Evolutionary conservation across 2,797 vertebrate genomes (phyloP).

Genomic region (Rhincodon typus): DNA sequence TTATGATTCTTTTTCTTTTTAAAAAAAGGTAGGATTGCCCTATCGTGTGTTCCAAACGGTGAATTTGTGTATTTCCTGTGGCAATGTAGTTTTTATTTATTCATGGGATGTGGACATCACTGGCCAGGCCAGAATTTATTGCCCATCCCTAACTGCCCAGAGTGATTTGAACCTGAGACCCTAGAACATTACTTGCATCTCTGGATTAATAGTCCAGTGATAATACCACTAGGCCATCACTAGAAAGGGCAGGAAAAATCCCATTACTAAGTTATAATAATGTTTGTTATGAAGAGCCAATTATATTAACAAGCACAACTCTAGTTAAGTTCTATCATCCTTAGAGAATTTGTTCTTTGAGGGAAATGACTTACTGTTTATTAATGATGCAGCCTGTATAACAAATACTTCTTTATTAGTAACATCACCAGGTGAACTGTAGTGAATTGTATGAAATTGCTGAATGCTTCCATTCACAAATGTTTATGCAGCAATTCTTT

Average conservation of each 20-base stretch:
- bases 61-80: not conserved
- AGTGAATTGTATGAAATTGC: not conserved
- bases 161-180: too few relatives aligned
- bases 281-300: not conserved
- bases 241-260: not conserved
- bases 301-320: constrained; percentile 8
- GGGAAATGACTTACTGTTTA: not conserved
- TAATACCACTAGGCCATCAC: too few relatives aligned
- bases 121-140: too few relatives aligned
- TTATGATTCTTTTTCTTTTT: too few relatives aligned
- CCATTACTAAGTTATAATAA: not conserved
- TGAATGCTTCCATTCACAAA: constrained; percentile 25
- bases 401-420: not conserved
- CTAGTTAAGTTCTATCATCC: not conserved
- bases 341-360: constrained; percentile 18
- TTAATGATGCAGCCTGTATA: too few relatives aligned
- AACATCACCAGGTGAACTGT: not conserved
- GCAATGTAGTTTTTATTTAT: too few relatives aligned
- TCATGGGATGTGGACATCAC: too few relatives aligned
- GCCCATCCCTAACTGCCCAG: too few relatives aligned
- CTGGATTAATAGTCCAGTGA: too few relatives aligned
- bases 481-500: constrained; percentile 3
- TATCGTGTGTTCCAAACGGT: not conserved
- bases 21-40: not conserved
- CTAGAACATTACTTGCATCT: too few relatives aligned